A percentile compares a stretch with the other conserved stretches of the same genome.
Conservation (phyloP, 2,888 invertebrate genomes). For the Xanthia icteritia region DNA sequence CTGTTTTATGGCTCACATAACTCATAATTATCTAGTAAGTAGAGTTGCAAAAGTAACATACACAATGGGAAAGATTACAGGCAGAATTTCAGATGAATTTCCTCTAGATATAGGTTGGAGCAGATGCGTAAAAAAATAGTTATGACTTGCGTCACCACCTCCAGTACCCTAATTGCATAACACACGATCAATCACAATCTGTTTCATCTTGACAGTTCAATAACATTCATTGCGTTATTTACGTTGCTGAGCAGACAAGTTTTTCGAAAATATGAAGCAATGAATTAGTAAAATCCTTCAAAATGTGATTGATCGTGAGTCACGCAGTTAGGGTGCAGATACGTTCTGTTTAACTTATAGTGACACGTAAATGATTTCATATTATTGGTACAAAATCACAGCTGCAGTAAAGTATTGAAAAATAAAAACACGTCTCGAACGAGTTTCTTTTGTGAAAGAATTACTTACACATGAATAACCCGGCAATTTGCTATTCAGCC, state of each 20-base stretch:
- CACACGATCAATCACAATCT: too few species aligned
- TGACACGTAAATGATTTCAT: neutral
- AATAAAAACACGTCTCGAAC: conserved; percentile 9
- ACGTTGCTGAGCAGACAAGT: too few species aligned
- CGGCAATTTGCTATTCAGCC: neutral
- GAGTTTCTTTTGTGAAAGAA: conserved; percentile 31
- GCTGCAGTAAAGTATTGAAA: neutral
- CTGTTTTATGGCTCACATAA: conserved; percentile 4
- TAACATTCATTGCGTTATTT: too few species aligned
- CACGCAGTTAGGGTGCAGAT: too few species aligned
- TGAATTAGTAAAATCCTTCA: too few species aligned
- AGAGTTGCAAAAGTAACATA: neutral
- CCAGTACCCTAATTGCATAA: too few species aligned
- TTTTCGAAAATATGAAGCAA: too few species aligned
- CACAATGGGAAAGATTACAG: neutral
- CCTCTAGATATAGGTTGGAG: neutral
- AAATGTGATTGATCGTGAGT: too few species aligned
- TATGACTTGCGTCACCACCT: too few species aligned
- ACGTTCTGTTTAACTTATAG: neutral
- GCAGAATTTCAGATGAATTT: neutral
- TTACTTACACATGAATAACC: conserved; percentile 46
- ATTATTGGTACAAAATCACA: neutral
- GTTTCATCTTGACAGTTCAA: too few species aligned
- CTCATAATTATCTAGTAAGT: neutral
- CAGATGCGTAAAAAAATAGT: neutral